Evolutionary conservation across 1,140 invertebrate species (phyloP), one percentile per base, ranked within the genome.

Genomic region (Dreissena rostriformis): DNA sequence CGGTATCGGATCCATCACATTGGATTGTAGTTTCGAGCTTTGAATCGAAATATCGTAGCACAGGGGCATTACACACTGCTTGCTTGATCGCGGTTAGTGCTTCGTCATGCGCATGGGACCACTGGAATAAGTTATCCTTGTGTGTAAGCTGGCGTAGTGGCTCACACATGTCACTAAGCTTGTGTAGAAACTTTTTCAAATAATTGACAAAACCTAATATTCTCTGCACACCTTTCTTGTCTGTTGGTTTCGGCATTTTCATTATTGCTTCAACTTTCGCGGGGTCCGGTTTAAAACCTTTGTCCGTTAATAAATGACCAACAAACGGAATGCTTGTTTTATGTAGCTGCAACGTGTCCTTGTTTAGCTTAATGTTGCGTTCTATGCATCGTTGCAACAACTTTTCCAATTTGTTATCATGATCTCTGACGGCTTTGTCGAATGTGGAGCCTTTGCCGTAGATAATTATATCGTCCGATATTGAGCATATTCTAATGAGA

Each of bases 401-500:
- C 17, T 22, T 52, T 15, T 49, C 22, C 5, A 86, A 29, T 11
- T 87, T 86, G 6, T 57, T 11, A 51, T 84, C 87, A 55, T 88
- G 85, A 65, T 86, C 82, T 15, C 22, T 52, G 17, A 22, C 6
- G 0, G 82, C 72, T 51, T 91, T 89, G 81, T 92, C 86, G 75
- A 92, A 82, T 66, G 79, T 77, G 71, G 86, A 68, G 53, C 80
- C 87, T 51, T 55, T 57, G 14, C 88, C 91, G 66, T 72, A 90
- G 8, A 94, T 75, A 12, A 93, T 29, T 17, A 93, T 89, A 81
- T 94, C 93, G 86, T 94, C 92, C 72, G 91, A 82, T 71, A 92
- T 91, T 5, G 91, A 74, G 49, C 80, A 87, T 15, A 93, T 87
- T 39, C 92, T 91, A 61, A 78, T n/a, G 19, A 94, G 77, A 29